Evolutionary conservation across 2,888 invertebrate species (phyloP).

Genomic region (Tiliacea aurago): DNA sequence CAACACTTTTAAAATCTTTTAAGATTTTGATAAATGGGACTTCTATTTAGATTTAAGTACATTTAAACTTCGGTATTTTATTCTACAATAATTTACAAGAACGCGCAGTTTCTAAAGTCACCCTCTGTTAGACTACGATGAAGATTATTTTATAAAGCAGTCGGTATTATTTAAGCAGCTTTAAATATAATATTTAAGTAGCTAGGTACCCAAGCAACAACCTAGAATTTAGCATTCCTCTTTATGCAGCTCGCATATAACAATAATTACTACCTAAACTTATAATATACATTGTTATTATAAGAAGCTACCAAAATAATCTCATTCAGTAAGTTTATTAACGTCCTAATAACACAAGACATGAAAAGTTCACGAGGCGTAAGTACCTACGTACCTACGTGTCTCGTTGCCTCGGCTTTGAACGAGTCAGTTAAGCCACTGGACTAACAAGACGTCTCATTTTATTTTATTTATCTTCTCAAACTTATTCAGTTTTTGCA

Average conservation of each 20-base stretch:
- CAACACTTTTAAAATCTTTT: too few relatives aligned
- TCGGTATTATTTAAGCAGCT: conserved; percentile 15
- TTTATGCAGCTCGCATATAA: conserved; percentile 3
- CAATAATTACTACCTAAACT: background rate
- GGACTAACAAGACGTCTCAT: conserved; percentile 43
- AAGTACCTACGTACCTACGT: background rate
- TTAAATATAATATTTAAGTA: conserved; percentile 11
- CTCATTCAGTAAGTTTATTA: conserved; percentile 5
- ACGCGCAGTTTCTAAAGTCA: background rate
- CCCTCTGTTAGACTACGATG: background rate
- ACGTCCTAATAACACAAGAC: conserved; percentile 13
- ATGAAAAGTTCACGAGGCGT: conserved; percentile 20
- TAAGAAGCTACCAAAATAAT: background rate
- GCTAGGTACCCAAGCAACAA: background rate
- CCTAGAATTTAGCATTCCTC: conserved; percentile 1
- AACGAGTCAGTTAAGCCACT: conserved; percentile 34
- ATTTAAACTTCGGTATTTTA: background rate
- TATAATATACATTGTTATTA: too few relatives aligned
- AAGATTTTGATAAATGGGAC: background rate
- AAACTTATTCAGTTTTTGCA: conserved; percentile 46
- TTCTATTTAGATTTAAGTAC: background rate
- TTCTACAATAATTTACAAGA: background rate
- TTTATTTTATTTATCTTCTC: conserved; percentile 57
- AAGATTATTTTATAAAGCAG: conserved; percentile 35
- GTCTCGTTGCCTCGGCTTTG: conserved; percentile 20